Evolutionary conservation across 2,888 invertebrate species (phyloP), one percentile per base, ranked within the genome.

Genomic region (Diabrotica balteata): DNA sequence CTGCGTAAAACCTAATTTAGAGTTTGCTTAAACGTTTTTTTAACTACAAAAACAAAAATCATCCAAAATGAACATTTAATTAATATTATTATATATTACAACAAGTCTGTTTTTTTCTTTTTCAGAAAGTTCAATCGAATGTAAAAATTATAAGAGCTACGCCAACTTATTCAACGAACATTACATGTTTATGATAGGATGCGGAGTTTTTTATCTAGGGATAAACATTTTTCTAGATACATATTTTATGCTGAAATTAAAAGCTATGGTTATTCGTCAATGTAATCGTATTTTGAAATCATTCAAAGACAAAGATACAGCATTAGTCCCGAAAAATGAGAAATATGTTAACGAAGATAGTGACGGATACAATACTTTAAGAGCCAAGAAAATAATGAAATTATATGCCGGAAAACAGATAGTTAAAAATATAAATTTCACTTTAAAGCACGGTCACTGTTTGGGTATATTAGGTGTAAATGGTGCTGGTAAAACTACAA

Each of bases 381-480:
- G 66, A 7, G 78, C 75, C 0, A 73, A 75, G 9, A 73, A 74
- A 59, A 64, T 93, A 2, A 86, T 87, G 70, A 93, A 93, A 81
- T 85, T 84, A 53, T 92, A 90, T 78, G 75, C 79, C 44, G 82
- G 84, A 0, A 70, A 83, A 53, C 55, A 68, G 50, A 78, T 80
- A 6, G 81, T 83, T 0, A 77, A 79, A 55, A 89, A 89, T 10
- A 81, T 93, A 62, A 89, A 87, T 78, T 90, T 94, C 79, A 88
- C 89, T 0, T 89, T 93, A 7, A 87, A 86, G 57, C 72, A 77
- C 79, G 91, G 92, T 4, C 93, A 94, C 83, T 95, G 94, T 78
- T 93, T 94, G 79, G 95, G 95, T 0, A 84, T 95, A 44, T 84
- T 95, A 64, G 95, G 95, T 0, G 90, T 93, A n/a, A 95, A 95